phyloP scores from a whole-genome alignment of 1,140 invertebrate genomes.

The Lepidurus packardi region DNA sequence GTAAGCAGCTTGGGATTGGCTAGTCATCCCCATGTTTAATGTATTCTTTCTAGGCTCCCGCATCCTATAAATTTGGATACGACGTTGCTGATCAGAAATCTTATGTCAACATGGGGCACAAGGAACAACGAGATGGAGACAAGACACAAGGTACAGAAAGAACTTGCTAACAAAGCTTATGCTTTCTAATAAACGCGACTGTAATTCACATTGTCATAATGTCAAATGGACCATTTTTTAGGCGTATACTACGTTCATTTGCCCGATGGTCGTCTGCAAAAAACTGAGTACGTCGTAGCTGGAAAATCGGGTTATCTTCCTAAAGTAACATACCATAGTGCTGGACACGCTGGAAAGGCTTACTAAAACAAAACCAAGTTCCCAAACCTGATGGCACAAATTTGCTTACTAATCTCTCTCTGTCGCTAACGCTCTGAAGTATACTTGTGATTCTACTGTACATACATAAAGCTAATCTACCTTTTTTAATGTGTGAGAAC shows the following conservation, averaged over 20 bases:
- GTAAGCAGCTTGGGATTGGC: background rate
- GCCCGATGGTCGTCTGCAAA: slow-evolving; percentile 39
- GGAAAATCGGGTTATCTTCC: slow-evolving; percentile 37
- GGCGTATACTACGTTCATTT: slow-evolving; percentile 37
- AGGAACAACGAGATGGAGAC: slow-evolving; percentile 38
- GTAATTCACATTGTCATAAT: background rate
- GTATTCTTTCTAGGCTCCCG: slow-evolving; percentile 26
- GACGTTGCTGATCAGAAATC: slow-evolving; percentile 38
- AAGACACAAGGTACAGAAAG: slow-evolving; percentile 37
- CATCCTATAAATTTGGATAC: slow-evolving; percentile 38
- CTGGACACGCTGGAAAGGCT: background rate
- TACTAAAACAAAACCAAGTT: background rate
- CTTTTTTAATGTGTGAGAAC: too few relatives aligned
- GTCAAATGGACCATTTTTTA: background rate
- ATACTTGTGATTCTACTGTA: too few relatives aligned
- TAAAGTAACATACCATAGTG: slow-evolving; percentile 36
- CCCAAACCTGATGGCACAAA: background rate
- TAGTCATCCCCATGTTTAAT: background rate
- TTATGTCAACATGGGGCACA: slow-evolving; percentile 36
- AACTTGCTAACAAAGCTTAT: background rate
- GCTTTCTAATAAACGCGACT: background rate
- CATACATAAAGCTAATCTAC: too few relatives aligned
- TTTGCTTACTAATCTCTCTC: too few relatives aligned
- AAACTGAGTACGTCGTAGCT: slow-evolving; percentile 37
- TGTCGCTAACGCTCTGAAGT: too few relatives aligned